Evolutionary conservation across 2,888 invertebrate species (phyloP).

Genomic region (Oscheius sp.): DNA sequence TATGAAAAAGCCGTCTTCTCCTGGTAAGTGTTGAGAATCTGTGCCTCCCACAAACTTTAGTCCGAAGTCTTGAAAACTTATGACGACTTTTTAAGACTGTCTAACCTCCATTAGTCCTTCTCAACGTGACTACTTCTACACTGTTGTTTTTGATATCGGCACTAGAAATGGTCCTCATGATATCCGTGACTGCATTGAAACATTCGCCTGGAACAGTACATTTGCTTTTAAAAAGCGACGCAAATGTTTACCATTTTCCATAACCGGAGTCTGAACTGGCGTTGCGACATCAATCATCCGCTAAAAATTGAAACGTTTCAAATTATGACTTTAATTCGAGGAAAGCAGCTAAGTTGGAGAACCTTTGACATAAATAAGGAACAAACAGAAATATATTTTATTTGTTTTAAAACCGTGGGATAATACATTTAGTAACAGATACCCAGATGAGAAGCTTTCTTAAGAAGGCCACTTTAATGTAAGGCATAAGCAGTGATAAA

Average conservation of each 20-base stretch:
- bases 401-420: too few species aligned
- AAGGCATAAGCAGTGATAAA: too few species aligned
- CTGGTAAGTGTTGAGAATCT: slow-evolving; percentile 27
- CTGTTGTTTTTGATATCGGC: not conserved
- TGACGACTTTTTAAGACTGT: not conserved
- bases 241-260: not conserved
- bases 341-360: too few species aligned
- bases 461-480: too few species aligned
- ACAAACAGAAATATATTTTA: too few species aligned
- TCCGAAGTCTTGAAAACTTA: slow-evolving; percentile 14
- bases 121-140: slow-evolving; percentile 18
- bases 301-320: too few species aligned
- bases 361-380: too few species aligned
- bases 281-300: slow-evolving; percentile 15
- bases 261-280: slow-evolving; percentile 8
- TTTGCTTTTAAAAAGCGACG: not conserved
- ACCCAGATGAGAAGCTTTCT: too few species aligned
- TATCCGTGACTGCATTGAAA: not conserved
- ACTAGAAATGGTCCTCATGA: not conserved
- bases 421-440: too few species aligned
- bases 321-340: too few species aligned
- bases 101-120: slow-evolving; percentile 14
- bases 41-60: slow-evolving; percentile 19
- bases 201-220: not conserved
- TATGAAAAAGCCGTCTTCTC: slow-evolving; percentile 21